Evolutionary conservation across 1,140 invertebrate species (phyloP), one percentile per base, ranked within the genome.

Genomic region (Patella vulgata): DNA sequence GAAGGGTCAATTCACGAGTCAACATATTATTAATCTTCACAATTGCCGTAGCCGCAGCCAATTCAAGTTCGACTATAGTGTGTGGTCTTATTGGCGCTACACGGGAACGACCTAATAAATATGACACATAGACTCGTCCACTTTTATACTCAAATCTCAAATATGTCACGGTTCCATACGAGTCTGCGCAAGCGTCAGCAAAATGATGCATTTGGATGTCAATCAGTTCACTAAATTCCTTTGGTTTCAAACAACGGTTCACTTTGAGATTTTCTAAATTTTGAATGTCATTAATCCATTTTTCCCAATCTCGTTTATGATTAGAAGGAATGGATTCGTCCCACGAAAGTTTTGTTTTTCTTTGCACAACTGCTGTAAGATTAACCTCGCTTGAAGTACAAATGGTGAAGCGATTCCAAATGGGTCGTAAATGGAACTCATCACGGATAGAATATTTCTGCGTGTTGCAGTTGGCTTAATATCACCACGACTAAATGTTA

Each of bases 351-450:
- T n/a, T n/a, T n/a, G 3, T 3, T 61, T 56, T 11, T 61, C 23
- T 25, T 44, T 25, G 55, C 73, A 74, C 46, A 70, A 51, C 46
- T 68, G 28, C 40, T 74, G 72, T n/a, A 74, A 42, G n/a, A 71
- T 61, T 31, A 23, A 14, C 43, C 72, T 75, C 25, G 62, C 73
- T 3, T 12, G 47, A 1, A 73, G 54, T 12, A 64, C 54, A 39
- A 70, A 57, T 6, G 66, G 68, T 2, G 66, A 60, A 12, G 71
- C 17, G 21, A 75, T 59, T 36, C 66, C 66, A 2, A 74, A 30
- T 0, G 73, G 75, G 21, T 77, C 75, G 58, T 59, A 75, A 17
- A 74, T 44, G 0, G 66, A 74, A 3, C 54, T 51, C 4, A 73
- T 56, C 9, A 52, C 67, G n/a, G 70, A 68, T n/a, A 77, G 33